Percentiles rank a stretch among this genome's conserved stretches.
phyloP scores from a whole-genome alignment of 2,113 vertebrate species.

The Sander lucioperca region DNA sequence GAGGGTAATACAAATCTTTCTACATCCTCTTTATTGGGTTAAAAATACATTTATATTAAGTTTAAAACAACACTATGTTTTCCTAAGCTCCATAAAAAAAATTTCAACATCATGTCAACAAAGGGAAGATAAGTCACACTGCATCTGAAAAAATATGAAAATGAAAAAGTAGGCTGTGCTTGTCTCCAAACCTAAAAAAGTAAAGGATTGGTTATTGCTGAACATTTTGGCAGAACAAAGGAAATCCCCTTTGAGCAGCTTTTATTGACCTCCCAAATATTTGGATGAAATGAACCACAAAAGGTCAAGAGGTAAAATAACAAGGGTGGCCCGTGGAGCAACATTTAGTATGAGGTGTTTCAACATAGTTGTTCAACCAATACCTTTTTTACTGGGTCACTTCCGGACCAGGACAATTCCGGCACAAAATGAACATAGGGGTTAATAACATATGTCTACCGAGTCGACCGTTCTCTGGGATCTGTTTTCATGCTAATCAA shows the following conservation, averaged over 20 bases:
- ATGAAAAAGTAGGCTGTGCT: neutral
- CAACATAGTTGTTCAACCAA: slow-evolving; percentile 22
- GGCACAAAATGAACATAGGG: too few relatives aligned
- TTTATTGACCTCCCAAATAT: slow-evolving; percentile 32
- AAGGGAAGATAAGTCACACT: neutral
- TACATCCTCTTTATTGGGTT: neutral
- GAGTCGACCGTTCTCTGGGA: too few relatives aligned
- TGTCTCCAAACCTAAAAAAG: neutral
- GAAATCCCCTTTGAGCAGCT: neutral
- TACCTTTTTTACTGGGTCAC: neutral
- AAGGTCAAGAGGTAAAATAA: slow-evolving; percentile 28
- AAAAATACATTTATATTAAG: neutral
- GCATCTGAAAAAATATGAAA: neutral
- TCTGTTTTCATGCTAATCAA: too few relatives aligned
- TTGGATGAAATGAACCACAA: slow-evolving; percentile 30
- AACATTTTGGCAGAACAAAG: slow-evolving; percentile 19
- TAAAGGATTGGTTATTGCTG: slow-evolving; percentile 3
- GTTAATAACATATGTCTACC: too few relatives aligned
- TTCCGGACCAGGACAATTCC: neutral
- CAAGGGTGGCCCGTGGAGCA: neutral
- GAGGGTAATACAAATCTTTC: neutral
- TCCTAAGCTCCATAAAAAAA: neutral
- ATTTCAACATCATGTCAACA: neutral
- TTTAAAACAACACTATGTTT: neutral
- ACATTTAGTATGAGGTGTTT: neutral